phyloP scores from a whole-genome alignment of 2,888 invertebrate genomes.

The Diplazon laetatorius region DNA sequence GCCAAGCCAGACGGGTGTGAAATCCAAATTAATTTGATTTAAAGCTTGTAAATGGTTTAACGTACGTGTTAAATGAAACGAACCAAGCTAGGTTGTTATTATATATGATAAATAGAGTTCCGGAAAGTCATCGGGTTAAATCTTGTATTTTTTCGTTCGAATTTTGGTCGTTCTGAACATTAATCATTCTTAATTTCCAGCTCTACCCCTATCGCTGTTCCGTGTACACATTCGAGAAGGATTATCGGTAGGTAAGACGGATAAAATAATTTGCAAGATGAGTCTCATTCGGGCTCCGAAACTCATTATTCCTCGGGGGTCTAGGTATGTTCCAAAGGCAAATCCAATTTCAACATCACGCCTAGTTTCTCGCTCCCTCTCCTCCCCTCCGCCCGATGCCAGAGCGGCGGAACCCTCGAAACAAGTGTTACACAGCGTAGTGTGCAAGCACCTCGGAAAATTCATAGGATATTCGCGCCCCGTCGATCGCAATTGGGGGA shows the following conservation, averaged over 20 bases:
- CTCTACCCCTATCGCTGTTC: no score
- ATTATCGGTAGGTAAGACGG: background rate
- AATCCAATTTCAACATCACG: slow-evolving; percentile 22
- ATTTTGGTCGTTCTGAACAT: no score
- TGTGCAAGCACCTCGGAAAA: background rate
- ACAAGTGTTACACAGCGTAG: background rate
- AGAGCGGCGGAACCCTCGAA: background rate
- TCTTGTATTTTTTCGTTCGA: no score
- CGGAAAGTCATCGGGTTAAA: background rate
- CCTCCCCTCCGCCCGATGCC: no score
- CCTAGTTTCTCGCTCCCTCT: background rate
- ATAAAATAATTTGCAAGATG: background rate
- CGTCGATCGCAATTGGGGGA: slow-evolving; percentile 14
- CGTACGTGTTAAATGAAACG: slow-evolving; percentile 21
- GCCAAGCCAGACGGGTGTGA: slow-evolving; percentile 73
- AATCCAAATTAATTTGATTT: slow-evolving; percentile 78
- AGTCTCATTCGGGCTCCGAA: slow-evolving; percentile 9
- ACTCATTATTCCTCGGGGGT: slow-evolving; percentile 8
- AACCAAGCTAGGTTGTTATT: slow-evolving; percentile 58
- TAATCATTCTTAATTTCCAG: no score
- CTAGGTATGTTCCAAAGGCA: slow-evolving; percentile 14
- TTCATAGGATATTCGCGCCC: slow-evolving; percentile 24
- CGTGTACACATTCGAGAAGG: background rate
- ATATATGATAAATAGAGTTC: slow-evolving; percentile 35
- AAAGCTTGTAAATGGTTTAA: slow-evolving; percentile 67